These are phyloP conservation scores for Proteles cristata DNA, from an alignment of 2,113 vertebrate genomes.

Conservation along the genomic window DNA sequence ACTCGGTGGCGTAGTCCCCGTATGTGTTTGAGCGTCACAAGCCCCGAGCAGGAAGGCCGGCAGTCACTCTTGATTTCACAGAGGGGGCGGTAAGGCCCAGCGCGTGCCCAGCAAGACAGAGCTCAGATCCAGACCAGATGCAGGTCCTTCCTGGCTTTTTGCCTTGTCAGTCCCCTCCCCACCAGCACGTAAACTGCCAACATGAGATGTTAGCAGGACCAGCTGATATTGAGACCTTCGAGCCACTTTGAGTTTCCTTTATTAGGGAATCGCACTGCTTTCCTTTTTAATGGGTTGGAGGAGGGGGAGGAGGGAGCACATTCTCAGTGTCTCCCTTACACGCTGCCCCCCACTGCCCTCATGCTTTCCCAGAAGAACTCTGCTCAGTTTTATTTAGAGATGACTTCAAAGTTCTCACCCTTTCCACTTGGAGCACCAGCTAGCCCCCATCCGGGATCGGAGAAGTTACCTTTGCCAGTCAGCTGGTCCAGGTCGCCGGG, in stretches of 20 bases:
- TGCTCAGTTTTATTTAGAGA: neutral
- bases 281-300: neutral
- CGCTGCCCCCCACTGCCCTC: neutral
- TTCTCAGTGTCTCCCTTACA: neutral
- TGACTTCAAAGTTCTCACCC: neutral
- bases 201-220: neutral
- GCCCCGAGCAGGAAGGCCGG: neutral
- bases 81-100: no score
- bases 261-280: neutral
- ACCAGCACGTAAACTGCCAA: rapidly evolving
- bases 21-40: neutral
- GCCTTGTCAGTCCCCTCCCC: rapidly evolving
- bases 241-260: neutral
- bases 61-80: neutral
- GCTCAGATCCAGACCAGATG: neutral
- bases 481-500: neutral
- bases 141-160: neutral
- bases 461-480: neutral
- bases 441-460: neutral
- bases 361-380: neutral
- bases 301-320: neutral
- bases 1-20: neutral
- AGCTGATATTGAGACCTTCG: neutral
- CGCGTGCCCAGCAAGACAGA: rapidly evolving
- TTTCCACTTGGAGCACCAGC: neutral